Base-by-base conservation (phyloP, 2,797 vertebrate genomes). In the Molossus alvarezi region DNA sequence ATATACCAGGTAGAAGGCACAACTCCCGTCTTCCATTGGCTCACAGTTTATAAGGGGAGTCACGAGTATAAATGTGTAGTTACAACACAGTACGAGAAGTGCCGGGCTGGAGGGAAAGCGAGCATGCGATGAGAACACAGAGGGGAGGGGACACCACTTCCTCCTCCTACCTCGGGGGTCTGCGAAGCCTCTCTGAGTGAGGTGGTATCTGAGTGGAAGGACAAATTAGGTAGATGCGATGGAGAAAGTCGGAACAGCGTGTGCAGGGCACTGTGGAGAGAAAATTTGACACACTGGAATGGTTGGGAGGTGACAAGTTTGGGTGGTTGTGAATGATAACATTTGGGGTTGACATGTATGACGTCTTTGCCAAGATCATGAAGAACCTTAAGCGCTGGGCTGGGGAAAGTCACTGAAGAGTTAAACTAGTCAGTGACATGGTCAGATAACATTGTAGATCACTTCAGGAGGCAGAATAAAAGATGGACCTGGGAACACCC, bases 131-230 rank as follows among this genome's bases (percentile, higher is more conserved):
- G 62, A 71, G 69, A 93, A 9, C n/a, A 25, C 13, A 48, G 45
- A 73, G 12, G n/a, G 76, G 6, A 15, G 10, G 14, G 12, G 2
- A 1, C 12, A 58, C 62, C 9, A 17, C 7, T 71, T 71, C 15
- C 41, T 91, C 23, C 7, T 23, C 23, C 27, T 69, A 8, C 27
- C 12, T 80, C 12, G 57, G 51, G 25, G 7, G 13, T 60, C 3
- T 53, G 45, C 87, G 37, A 37, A 41, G 15, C 18, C 6, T 89
- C 95, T 93, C 71, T 69, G 85, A 76, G 79, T 81, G 83, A 89
- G 25, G 18, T 6, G 1, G 2, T 83, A 17, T 72, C 23, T 73
- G 69, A 88, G 14, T 18, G 48, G 20, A 87, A 97, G 27, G 67
- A 73, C 81, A 87, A 86, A 53, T 82, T 37, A 69, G 60, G 33